These are phyloP conservation scores for Malurus melanocephalus DNA, from an alignment of 2,113 vertebrate species.

Conservation along the genomic window DNA sequence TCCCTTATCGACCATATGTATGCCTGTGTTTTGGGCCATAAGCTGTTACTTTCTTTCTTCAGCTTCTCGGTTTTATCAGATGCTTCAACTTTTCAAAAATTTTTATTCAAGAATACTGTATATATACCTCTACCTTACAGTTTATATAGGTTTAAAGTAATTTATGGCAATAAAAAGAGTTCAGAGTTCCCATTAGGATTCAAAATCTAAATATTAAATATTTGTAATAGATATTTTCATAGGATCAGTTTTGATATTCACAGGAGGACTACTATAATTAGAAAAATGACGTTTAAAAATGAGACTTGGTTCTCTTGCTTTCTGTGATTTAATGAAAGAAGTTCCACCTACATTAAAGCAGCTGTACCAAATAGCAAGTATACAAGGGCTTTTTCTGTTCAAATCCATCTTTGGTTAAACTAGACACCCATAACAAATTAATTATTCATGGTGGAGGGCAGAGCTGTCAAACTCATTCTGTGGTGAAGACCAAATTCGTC, in stretches of 20 bases:
- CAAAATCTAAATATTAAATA: background rate
- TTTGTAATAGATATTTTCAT: background rate
- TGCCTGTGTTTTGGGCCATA: background rate
- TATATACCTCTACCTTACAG: background rate
- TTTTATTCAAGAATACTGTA: background rate
- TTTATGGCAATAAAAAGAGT: background rate
- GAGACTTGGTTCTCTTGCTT: constrained; percentile 10
- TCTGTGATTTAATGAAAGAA: constrained; percentile 2
- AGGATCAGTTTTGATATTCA: background rate
- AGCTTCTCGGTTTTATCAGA: background rate
- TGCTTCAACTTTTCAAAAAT: background rate
- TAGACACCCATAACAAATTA: constrained; percentile 60
- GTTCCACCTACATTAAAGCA: constrained; percentile 41
- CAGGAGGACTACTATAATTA: background rate
- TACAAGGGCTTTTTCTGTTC: constrained; percentile 37
- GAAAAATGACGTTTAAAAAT: constrained; percentile 34
- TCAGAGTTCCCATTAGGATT: background rate
- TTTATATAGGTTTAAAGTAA: background rate
- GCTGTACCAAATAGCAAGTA: constrained; percentile 35
- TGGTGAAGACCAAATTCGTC: constrained; percentile 49
- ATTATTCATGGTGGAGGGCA: constrained; percentile 54
- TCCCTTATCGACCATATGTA: background rate
- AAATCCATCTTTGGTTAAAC: constrained; percentile 55
- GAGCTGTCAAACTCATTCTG: constrained; percentile 61
- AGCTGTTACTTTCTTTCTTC: background rate